phyloP scores from a whole-genome alignment of 92 coral and sea anemone genomes.

The Diadumene lineata region DNA sequence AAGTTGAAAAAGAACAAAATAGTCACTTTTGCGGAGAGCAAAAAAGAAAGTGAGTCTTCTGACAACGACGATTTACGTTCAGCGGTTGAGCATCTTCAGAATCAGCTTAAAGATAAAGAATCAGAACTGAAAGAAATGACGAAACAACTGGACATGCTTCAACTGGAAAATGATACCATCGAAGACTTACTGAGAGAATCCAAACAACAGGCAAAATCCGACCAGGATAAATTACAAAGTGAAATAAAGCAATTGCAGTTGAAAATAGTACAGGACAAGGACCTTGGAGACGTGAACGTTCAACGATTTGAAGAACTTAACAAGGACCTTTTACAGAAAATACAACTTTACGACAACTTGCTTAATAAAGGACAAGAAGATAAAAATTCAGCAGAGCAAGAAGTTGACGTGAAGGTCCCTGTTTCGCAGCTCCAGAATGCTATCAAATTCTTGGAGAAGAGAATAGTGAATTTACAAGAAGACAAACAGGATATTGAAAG shows the following conservation, averaged over 20 bases:
- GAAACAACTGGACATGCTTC: constrained; percentile 4
- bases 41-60: neutral
- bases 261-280: neutral
- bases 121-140: neutral
- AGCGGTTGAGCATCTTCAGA: neutral
- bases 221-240: neutral
- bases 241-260: constrained; percentile 3
- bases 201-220: constrained; percentile 7
- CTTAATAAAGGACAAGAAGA: neutral
- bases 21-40: neutral
- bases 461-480: constrained; percentile 1
- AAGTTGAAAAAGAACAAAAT: constrained; percentile 8
- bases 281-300: neutral
- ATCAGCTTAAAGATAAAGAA: constrained; percentile 9
- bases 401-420: constrained; percentile 5
- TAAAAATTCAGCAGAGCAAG: neutral
- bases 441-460: constrained; percentile 21
- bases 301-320: constrained; percentile 4
- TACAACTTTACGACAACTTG: constrained; percentile 6
- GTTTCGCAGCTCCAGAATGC: neutral
- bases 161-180: constrained; percentile 11
- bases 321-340: neutral
- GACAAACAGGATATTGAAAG: constrained; percentile 18
- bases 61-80: neutral
- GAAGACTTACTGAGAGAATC: neutral